A percentile compares a stretch with the other conserved stretches of the same genome.
Conservation (phyloP, 2,797 vertebrate species). For the Myripristis jacobus region DNA sequence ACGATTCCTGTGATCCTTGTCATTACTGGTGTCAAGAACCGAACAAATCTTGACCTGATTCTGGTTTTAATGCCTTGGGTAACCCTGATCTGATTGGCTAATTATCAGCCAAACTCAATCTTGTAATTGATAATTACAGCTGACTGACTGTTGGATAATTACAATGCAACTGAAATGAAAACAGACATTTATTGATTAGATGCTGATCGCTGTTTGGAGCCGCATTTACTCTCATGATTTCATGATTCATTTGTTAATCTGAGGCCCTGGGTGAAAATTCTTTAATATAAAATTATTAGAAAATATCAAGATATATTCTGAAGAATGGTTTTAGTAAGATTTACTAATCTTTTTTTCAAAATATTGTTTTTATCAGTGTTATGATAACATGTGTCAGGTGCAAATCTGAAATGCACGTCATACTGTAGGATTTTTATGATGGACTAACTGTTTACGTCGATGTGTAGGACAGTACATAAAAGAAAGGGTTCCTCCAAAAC, state of each 20-base stretch:
- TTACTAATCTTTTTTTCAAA: no score
- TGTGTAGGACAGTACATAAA: no score
- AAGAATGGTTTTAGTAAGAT: no score
- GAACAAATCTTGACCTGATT: slow-evolving; percentile 57
- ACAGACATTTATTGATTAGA: slow-evolving; percentile 73
- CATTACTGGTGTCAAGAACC: slow-evolving; percentile 24
- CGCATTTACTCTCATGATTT: slow-evolving; percentile 16
- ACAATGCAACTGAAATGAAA: slow-evolving; percentile 66
- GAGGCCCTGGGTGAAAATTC: no score
- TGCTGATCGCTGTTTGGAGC: slow-evolving; percentile 33
- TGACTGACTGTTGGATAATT: slow-evolving; percentile 71
- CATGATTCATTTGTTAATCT: background rate
- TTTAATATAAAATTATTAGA: no score
- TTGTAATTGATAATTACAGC: slow-evolving; percentile 75
- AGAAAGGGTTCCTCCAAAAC: no score
- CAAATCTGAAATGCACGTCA: background rate
- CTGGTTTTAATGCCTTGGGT: slow-evolving; percentile 49
- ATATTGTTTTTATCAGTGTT: no score
- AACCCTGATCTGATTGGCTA: slow-evolving; percentile 63
- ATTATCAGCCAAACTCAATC: slow-evolving; percentile 66
- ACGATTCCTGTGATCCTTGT: slow-evolving; percentile 10
- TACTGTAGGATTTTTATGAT: no score
- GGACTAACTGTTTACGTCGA: no score
- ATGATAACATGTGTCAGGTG: no score
- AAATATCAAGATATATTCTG: no score